Evolutionary conservation across 2,888 invertebrate genomes (phyloP), one percentile per base, ranked within the genome.

Genomic region (Ceramica pisi): DNA sequence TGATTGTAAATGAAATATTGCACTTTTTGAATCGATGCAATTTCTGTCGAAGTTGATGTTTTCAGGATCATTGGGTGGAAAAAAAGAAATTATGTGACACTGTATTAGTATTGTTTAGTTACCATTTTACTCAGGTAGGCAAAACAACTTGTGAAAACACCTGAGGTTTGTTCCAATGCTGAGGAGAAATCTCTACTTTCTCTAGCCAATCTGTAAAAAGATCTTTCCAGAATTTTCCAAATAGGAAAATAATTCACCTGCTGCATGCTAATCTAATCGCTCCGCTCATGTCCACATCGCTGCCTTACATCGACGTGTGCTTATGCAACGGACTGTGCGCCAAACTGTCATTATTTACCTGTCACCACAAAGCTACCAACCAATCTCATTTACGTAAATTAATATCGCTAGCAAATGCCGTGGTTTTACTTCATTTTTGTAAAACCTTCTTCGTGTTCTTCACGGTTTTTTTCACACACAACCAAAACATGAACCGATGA

Each of bases 321-420:
- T 55, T 59, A 67, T 48, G 67, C 57, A 67, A 63, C 62, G 6
- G 26, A 19, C 46, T 35, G 23, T 35, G 41, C 51, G 19, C 48
- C 57, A 31, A 67, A 35, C 48, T 60, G 64, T 61, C 66, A 81
- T 70, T 70, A 77, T 23, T 60, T 51, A 60, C 55, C 51, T 71
- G 71, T 61, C 78, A 69, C 23, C n/a, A 23, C 38, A 8, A 23
- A n/a, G 61, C 77, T 64, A 69, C 77, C 62, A 38, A 48, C 10
- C 38, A 31, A 38, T 69, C 50, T 48, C 70, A 70, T 53, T 71
- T 48, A 19, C 31, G 44, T 31, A 31, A 19, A 57, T 57, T 14
- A 38, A 57, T 31, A 5, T 2, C 23, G 4, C 19, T 35, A 23
- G 41, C 12, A 8, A 23, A 71, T 71, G 10, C 26, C 8, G 38